Evolutionary conservation across 2,797 vertebrate genomes (phyloP).

Genomic region (Eupleurogrammus muticus): DNA sequence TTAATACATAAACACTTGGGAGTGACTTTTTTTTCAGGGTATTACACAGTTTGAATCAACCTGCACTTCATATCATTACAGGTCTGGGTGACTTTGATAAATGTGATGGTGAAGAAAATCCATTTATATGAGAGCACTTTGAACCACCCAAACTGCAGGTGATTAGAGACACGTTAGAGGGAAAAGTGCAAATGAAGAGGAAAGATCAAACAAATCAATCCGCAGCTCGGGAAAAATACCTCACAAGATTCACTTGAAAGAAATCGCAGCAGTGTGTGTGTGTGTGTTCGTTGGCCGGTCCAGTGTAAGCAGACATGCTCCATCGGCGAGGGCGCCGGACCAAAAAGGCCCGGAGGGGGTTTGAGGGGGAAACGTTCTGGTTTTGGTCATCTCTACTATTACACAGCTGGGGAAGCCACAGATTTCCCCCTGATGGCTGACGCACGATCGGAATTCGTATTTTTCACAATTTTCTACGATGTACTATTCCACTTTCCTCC

Average conservation of each 20-base stretch:
- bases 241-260: neutral
- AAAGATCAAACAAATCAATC: neutral
- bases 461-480: conserved; percentile 6
- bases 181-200: neutral
- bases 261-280: neutral
- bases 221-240: neutral
- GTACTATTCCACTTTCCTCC: neutral
- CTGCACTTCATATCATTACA: neutral
- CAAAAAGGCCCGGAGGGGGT: neutral
- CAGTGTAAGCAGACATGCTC: conserved; percentile 1
- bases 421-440: conserved; percentile 36
- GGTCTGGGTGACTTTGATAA: neutral
- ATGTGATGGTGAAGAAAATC: neutral
- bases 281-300: neutral
- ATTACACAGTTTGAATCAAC: neutral
- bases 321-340: neutral
- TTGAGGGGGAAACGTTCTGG: conserved; percentile 10
- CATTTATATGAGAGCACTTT: too few relatives aligned
- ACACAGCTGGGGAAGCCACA: conserved; percentile 24
- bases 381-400: neutral
- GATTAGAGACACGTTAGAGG: neutral
- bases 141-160: too few relatives aligned
- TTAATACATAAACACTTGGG: conserved; percentile 1
- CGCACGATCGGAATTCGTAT: conserved; percentile 37
- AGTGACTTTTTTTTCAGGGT: neutral